Evolutionary conservation across 2,888 invertebrate genomes (phyloP).

Genomic region (Netelia fuscicornis): DNA sequence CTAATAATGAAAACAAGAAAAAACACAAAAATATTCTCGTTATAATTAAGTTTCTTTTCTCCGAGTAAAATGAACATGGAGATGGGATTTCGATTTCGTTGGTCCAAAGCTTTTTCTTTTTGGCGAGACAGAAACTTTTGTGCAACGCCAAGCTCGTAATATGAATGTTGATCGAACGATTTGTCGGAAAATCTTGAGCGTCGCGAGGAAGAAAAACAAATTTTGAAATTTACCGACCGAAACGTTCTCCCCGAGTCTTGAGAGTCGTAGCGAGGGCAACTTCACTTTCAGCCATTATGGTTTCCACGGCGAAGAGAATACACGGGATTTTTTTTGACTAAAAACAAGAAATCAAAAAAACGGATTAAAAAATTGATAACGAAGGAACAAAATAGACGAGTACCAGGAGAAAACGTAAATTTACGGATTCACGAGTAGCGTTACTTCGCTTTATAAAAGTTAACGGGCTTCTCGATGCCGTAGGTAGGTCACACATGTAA

Average conservation of each 20-base stretch:
- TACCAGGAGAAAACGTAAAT: slow-evolving; percentile 18
- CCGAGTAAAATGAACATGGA: too few species aligned
- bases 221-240: slow-evolving; percentile 4
- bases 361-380: background rate
- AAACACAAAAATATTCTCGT: too few species aligned
- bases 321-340: slow-evolving; percentile 1
- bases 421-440: slow-evolving; percentile 13
- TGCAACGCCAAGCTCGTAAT: too few species aligned
- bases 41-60: too few species aligned
- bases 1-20: too few species aligned
- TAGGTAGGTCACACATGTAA: slow-evolving; percentile 70
- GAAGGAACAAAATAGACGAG: background rate
- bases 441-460: slow-evolving; percentile 37
- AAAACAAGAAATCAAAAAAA: background rate
- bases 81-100: too few species aligned
- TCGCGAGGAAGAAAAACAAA: background rate
- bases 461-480: slow-evolving; percentile 71
- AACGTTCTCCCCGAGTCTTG: background rate
- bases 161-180: too few species aligned
- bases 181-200: too few species aligned
- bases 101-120: too few species aligned
- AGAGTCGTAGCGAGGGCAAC: slow-evolving; percentile 2
- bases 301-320: slow-evolving; percentile 24
- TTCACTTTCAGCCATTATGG: slow-evolving; percentile 59
- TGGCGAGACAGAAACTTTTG: too few species aligned